These are phyloP conservation scores for Phocoena sinus DNA, from an alignment of 2,113 vertebrate species.

Conservation along the genomic window DNA sequence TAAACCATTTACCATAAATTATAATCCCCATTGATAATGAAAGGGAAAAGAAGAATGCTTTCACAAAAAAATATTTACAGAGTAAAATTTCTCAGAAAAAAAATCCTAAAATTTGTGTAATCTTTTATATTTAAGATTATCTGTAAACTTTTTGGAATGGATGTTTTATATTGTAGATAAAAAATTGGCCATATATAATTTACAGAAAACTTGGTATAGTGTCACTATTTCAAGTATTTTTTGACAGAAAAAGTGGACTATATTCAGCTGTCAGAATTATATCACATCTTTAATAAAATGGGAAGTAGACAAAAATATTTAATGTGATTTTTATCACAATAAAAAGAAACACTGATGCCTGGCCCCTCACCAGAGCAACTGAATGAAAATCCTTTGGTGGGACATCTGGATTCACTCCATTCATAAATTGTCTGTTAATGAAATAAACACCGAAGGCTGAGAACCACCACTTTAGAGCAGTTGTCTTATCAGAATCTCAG, in stretches of 20 bases:
- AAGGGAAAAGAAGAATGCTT: background rate
- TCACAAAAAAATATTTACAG: accelerated
- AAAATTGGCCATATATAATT: background rate
- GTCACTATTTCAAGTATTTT: background rate
- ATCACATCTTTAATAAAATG: background rate
- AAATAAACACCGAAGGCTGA: background rate
- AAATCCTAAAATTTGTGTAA: background rate
- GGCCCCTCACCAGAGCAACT: background rate
- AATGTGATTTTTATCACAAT: background rate
- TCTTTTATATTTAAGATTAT: background rate
- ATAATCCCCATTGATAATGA: background rate
- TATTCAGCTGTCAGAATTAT: background rate
- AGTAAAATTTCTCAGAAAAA: background rate
- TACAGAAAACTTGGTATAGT: background rate
- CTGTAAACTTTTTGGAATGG: background rate
- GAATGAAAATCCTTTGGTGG: background rate
- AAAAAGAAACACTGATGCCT: background rate
- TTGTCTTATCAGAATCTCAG: background rate
- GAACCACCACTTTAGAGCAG: background rate
- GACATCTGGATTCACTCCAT: background rate
- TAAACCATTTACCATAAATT: constrained; percentile 11
- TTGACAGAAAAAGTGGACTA: background rate
- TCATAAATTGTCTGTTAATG: background rate
- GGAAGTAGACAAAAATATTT: background rate
- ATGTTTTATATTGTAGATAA: background rate